Base-by-base conservation (phyloP, 2,888 invertebrate genomes). In the Phasia obesa region DNA sequence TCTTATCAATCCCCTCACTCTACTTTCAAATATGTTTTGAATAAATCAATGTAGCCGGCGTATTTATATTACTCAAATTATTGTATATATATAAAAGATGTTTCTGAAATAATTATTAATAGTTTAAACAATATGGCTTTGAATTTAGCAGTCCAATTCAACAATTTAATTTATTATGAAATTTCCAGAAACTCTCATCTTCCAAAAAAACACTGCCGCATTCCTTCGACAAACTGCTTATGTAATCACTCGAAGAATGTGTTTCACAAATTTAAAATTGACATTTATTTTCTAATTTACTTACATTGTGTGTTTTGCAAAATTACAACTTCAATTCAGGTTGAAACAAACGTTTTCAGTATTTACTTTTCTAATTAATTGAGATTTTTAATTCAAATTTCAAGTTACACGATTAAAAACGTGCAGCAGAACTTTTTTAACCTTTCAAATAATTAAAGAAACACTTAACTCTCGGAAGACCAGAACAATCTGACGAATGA, bases 401-500 rank as follows among this genome's bases (percentile, higher is more conserved):
- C 23, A 76, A 44, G 27, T 51, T 62, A 82, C 70, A 62, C 65
- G 31, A 60, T 31, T 38, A 25, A 81, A 81, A 85, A 81, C 84
- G 84, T 80, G 83, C 81, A 74, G 31, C 47, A 75, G 35, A 53
- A 55, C n/a, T 31, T 59, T 9, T 73, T 60, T 79, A 77, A 79
- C 62, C 83, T 73, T 64, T 76, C 59, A 75, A 76, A 60, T 53
- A 71, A 71, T n/a, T 15, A 21, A 76, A 59, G 74, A 84, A 74
- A 49, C 60, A 60, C 64, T 70, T 15, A 79, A 57, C 57, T 74
- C 71, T 49, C 74, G 78, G 69, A 81, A 82, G 76, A 79, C 79
- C 59, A 84, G 85, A 85, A 85, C 76, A 85, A 80, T 85, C 85
- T 74, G 73, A 81, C 69, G 55, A 67, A n/a, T 70, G 57, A 74